Conservation (phyloP, 2,888 invertebrate species). For the Orthosia cruda region DNA sequence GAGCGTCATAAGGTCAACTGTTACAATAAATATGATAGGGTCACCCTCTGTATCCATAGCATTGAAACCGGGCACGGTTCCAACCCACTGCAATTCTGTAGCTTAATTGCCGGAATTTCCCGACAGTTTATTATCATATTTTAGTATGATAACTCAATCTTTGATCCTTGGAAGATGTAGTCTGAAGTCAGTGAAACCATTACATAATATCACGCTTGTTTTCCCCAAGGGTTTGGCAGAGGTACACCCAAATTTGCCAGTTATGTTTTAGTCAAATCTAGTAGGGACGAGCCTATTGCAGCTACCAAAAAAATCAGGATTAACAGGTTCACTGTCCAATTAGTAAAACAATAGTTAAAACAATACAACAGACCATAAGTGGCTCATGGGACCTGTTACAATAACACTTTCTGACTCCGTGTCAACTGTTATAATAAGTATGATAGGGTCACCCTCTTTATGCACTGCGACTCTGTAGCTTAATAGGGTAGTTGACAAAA, state of each 20-base stretch:
- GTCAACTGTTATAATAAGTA: slow-evolving; percentile 19
- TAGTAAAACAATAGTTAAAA: too few relatives aligned
- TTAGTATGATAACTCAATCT: slow-evolving; percentile 22
- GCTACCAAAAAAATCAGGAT: too few relatives aligned
- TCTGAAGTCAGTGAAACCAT: too few relatives aligned
- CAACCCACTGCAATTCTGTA: slow-evolving; percentile 23
- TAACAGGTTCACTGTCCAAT: too few relatives aligned
- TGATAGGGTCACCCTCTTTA: background rate
- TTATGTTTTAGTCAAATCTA: too few relatives aligned
- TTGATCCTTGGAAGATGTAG: background rate
- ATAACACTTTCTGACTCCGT: background rate
- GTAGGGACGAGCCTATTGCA: too few relatives aligned
- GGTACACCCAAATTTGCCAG: too few relatives aligned
- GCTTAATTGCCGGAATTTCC: slow-evolving; percentile 25
- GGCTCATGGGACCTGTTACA: too few relatives aligned
- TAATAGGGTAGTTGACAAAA: slow-evolving; percentile 9
- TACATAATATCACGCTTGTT: too few relatives aligned
- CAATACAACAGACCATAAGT: too few relatives aligned
- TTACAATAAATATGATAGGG: slow-evolving; percentile 21
- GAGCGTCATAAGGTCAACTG: slow-evolving; percentile 13
- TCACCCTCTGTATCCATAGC: background rate
- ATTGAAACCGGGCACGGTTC: slow-evolving; percentile 36
- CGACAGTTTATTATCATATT: slow-evolving; percentile 32
- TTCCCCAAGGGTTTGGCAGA: too few relatives aligned
- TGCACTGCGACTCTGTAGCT: background rate